Evolutionary conservation across 2,113 vertebrate species (phyloP).

Genomic region (Microcebus ravelobensis): DNA sequence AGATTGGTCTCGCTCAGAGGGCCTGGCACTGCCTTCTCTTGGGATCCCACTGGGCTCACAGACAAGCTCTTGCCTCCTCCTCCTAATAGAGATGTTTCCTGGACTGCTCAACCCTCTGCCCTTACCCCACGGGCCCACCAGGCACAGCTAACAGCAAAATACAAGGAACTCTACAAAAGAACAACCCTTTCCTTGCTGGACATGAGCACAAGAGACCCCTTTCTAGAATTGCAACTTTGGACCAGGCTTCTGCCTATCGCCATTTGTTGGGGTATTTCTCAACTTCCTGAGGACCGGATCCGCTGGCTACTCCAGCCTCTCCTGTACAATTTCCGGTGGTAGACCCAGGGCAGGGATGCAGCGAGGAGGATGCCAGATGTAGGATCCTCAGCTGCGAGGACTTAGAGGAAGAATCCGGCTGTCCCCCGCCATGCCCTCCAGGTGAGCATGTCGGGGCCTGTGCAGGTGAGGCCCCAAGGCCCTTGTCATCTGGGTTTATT

Average conservation of each 20-base stretch:
- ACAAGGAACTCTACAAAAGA: accelerated
- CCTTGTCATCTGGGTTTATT: not conserved
- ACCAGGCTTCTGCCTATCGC: not conserved
- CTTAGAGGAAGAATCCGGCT: not conserved
- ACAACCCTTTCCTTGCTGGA: not conserved
- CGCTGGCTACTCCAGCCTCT: not conserved
- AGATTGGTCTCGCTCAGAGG: not conserved
- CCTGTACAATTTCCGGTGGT: not conserved
- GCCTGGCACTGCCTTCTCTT: not conserved
- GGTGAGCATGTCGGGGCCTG: accelerated
- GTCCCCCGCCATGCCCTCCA: not conserved
- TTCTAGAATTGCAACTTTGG: not conserved
- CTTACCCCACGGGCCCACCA: not conserved
- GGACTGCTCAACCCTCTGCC: not conserved
- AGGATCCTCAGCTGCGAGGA: not conserved
- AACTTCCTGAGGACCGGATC: not conserved
- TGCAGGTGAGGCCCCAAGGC: accelerated
- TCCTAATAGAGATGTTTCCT: not conserved
- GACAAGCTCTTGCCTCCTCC: not conserved
- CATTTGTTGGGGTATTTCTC: not conserved
- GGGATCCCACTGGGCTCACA: not conserved
- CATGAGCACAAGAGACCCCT: not conserved
- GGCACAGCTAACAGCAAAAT: not conserved
- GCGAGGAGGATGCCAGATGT: too few species aligned
- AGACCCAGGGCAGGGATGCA: not conserved